These are phyloP conservation scores for Urocolius indicus DNA, from an alignment of 2,113 vertebrate species.

Conservation along the genomic window DNA sequence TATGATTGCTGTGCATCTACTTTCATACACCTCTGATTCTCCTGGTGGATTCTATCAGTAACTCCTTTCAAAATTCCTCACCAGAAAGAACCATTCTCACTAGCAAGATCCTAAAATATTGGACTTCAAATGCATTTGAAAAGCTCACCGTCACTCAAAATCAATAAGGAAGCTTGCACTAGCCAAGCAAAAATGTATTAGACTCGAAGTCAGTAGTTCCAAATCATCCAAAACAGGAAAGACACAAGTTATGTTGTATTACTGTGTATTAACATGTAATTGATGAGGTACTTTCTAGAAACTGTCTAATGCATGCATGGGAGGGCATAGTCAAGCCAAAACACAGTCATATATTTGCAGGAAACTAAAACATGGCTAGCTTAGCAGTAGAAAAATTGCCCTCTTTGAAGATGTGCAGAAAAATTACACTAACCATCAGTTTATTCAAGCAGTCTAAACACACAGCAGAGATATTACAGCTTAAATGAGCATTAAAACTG, in stretches of 20 bases:
- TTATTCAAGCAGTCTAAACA: slow-evolving; percentile 19
- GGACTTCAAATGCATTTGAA: not conserved
- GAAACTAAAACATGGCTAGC: not conserved
- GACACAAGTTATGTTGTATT: not conserved
- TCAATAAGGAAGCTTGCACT: not conserved
- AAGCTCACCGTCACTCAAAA: not conserved
- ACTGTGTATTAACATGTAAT: not conserved
- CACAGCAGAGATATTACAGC: not conserved
- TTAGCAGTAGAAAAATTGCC: not conserved
- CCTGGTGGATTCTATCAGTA: not conserved
- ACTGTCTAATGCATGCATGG: not conserved
- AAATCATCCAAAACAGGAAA: not conserved
- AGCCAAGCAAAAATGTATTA: not conserved
- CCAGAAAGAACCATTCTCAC: not conserved
- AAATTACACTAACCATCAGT: not conserved
- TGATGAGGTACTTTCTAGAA: not conserved
- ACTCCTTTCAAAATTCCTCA: not conserved
- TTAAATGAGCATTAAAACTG: slow-evolving; percentile 1
- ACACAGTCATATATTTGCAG: not conserved
- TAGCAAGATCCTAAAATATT: not conserved
- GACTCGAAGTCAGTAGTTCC: not conserved
- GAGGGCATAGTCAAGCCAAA: not conserved
- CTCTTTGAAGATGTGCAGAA: not conserved
- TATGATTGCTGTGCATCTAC: not conserved
- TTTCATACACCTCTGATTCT: not conserved